Evolutionary conservation across 1,140 invertebrate genomes (phyloP).

Genomic region (Platyura marginata): DNA sequence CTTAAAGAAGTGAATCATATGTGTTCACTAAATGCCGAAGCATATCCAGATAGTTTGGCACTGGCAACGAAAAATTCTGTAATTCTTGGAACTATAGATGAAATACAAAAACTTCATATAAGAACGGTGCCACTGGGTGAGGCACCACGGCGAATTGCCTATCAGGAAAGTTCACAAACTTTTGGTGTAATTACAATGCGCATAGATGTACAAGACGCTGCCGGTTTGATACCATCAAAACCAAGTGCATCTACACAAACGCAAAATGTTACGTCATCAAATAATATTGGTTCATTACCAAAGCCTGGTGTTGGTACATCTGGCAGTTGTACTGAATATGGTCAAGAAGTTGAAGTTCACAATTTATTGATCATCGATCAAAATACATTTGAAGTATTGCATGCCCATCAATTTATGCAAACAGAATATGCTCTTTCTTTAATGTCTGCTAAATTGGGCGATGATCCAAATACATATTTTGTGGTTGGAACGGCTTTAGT

Average conservation of each 20-base stretch:
- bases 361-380: slow-evolving; percentile 89
- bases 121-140: slow-evolving; percentile 86
- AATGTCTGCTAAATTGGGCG: slow-evolving; percentile 76
- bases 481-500: slow-evolving; percentile 88
- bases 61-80: slow-evolving; percentile 84
- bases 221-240: slow-evolving; percentile 42
- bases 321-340: slow-evolving; percentile 34
- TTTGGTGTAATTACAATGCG: slow-evolving; percentile 88
- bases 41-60: slow-evolving; percentile 87
- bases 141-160: slow-evolving; percentile 81
- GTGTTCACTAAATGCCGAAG: slow-evolving; percentile 89
- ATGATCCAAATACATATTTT: slow-evolving; percentile 83
- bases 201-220: slow-evolving; percentile 63
- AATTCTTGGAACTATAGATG: slow-evolving; percentile 96
- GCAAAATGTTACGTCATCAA: slow-evolving; percentile 29
- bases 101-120: slow-evolving; percentile 96
- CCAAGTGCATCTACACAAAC: slow-evolving; percentile 65
- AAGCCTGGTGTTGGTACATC: slow-evolving; percentile 24
- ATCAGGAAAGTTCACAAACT: slow-evolving; percentile 86
- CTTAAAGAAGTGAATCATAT: slow-evolving; percentile 96
- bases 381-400: slow-evolving; percentile 88
- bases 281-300: slow-evolving; percentile 21
- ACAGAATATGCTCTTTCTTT: slow-evolving; percentile 80
- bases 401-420: slow-evolving; percentile 77
- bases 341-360: slow-evolving; percentile 80